Conservation (phyloP, 2,113 vertebrate species). For the Alaudala cheleensis region DNA sequence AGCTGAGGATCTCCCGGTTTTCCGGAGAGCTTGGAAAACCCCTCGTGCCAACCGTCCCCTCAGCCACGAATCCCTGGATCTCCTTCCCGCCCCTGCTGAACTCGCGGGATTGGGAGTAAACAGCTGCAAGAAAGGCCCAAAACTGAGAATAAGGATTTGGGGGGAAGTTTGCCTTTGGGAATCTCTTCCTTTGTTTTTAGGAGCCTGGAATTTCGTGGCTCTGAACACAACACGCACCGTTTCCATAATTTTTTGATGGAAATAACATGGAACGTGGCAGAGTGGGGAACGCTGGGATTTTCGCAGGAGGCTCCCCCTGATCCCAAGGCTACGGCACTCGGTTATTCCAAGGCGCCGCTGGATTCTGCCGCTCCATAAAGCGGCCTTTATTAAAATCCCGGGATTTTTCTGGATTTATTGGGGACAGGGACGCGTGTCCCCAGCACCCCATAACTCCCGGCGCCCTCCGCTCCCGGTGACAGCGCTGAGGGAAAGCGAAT, state of each 20-base stretch:
- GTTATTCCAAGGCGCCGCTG: neutral
- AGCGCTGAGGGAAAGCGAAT: neutral
- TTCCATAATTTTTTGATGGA: neutral
- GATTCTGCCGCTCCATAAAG: neutral
- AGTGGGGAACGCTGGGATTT: neutral
- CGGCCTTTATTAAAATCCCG: neutral
- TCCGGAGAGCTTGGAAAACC: neutral
- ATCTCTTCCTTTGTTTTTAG: neutral
- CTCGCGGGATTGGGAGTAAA: accelerated
- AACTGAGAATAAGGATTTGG: neutral
- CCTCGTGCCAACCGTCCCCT: accelerated
- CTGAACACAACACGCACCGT: accelerated
- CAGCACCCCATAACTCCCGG: conserved; percentile 2
- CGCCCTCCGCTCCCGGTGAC: neutral
- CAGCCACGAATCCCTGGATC: neutral
- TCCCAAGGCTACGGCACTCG: accelerated
- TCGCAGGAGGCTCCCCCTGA: accelerated
- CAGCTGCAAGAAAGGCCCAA: neutral
- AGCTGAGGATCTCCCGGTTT: neutral
- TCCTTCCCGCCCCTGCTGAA: neutral
- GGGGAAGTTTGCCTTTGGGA: neutral
- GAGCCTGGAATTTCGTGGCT: neutral
- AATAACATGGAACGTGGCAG: neutral
- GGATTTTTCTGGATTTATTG: neutral
- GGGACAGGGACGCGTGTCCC: neutral